phyloP scores from a whole-genome alignment of 53 echinoderm and acorn worm species.

The Stichopus horrens region DNA sequence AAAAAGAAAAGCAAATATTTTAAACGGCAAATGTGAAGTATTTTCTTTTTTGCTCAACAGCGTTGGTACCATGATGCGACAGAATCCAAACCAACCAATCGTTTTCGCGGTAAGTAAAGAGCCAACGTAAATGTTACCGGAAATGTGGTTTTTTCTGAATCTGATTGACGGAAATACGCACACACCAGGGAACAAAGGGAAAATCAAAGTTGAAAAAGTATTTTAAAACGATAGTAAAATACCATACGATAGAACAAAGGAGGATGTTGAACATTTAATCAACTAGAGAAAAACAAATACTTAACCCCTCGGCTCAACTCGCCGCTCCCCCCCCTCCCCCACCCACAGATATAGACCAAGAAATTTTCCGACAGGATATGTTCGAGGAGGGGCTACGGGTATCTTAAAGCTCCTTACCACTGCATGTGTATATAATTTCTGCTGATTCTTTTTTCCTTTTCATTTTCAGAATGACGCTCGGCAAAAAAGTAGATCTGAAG shows the following conservation, averaged over 20 bases:
- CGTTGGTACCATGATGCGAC: conserved; percentile 59
- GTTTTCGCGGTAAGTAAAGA: conserved; percentile 51
- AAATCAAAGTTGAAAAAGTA: no score
- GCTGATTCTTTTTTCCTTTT: neutral
- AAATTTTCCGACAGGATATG: no score
- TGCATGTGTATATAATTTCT: neutral
- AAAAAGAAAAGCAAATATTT: neutral
- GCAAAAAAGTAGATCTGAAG: conserved; percentile 42
- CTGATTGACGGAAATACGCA: neutral
- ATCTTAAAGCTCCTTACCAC: neutral
- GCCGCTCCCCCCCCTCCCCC: no score
- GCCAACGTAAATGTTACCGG: neutral
- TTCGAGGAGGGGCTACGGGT: no score
- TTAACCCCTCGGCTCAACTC: no score
- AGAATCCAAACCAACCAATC: conserved; percentile 69
- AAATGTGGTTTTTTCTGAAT: neutral
- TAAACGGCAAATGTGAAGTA: neutral
- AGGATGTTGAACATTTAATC: no score
- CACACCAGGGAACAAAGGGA: no score
- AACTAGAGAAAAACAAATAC: no score
- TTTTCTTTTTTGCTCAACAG: conserved; percentile 19
- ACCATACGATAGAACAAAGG: no score
- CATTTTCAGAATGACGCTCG: conserved; percentile 25
- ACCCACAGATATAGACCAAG: no score
- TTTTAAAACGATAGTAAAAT: no score